These are phyloP conservation scores for Leptopterna dolabrata DNA, from an alignment of 2,888 invertebrate species.

Conservation along the genomic window DNA sequence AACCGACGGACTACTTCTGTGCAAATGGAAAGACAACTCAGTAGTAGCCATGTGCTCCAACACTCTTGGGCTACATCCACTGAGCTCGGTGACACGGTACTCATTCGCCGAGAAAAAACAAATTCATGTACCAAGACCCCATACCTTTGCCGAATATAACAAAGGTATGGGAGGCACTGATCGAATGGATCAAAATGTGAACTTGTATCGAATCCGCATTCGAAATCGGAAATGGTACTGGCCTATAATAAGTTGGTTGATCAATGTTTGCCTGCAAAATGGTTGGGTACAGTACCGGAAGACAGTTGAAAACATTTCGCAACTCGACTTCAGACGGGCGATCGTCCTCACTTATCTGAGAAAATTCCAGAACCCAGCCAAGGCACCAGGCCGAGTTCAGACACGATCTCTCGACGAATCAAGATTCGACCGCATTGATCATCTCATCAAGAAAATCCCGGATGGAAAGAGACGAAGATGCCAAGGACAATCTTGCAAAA, in stretches of 20 bases:
- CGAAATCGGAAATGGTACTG: neutral
- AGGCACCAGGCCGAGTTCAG: neutral
- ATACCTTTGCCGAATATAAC: neutral
- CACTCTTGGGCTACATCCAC: neutral
- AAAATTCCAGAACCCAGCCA: neutral
- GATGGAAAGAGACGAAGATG: neutral
- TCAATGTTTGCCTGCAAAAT: neutral
- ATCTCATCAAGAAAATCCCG: neutral
- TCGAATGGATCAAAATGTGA: neutral
- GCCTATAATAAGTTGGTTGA: neutral
- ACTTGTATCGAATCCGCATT: neutral
- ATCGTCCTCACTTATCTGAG: neutral
- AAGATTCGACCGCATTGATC: neutral
- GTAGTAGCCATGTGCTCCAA: neutral
- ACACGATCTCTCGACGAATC: neutral
- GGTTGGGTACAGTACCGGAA: neutral
- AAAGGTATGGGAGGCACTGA: no score
- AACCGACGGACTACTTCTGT: neutral
- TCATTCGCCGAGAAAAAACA: neutral
- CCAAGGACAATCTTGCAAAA: neutral
- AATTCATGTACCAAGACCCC: neutral
- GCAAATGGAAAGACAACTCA: neutral
- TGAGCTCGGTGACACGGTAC: neutral
- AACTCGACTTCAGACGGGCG: neutral
- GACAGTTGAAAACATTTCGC: neutral